These are phyloP conservation scores for Apostichopus californicus DNA, from an alignment of 35 echinoderm and acorn worm species.

Conservation along the genomic window DNA sequence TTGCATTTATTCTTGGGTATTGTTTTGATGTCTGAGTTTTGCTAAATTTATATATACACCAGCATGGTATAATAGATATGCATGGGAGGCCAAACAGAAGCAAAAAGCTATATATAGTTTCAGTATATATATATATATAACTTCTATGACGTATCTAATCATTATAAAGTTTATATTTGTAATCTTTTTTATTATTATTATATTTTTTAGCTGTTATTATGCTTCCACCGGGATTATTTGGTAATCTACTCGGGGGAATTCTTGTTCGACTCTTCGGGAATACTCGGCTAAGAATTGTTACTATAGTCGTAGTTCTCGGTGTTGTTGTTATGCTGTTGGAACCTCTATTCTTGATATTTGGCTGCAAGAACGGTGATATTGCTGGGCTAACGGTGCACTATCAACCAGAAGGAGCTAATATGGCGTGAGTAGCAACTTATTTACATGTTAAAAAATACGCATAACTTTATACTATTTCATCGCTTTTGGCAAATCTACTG, in stretches of 20 bases:
- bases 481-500: too few relatives aligned
- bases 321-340: slow-evolving; percentile 13
- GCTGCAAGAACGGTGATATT: slow-evolving; percentile 45
- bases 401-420: not conserved
- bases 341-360: slow-evolving; percentile 40
- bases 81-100: too few relatives aligned
- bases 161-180: too few relatives aligned
- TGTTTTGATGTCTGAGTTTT: too few relatives aligned
- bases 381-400: slow-evolving; percentile 68
- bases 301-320: slow-evolving; percentile 20
- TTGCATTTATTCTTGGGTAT: too few relatives aligned
- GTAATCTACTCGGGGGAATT: slow-evolving; percentile 66
- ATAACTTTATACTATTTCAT: too few relatives aligned
- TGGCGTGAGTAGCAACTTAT: not conserved
- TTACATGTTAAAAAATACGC: too few relatives aligned
- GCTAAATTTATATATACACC: too few relatives aligned
- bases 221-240: slow-evolving; percentile 62
- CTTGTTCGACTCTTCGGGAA: slow-evolving; percentile 66
- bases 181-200: not conserved
- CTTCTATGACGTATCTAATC: too few relatives aligned
- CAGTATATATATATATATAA: too few relatives aligned
- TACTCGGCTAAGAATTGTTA: slow-evolving; percentile 19
- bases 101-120: too few relatives aligned
- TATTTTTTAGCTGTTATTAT: slow-evolving; percentile 55
- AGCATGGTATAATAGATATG: too few relatives aligned